A percentile compares a stretch with the other conserved stretches of the same genome.
phyloP scores from a whole-genome alignment of 2,888 invertebrate genomes.

The Sylvicola cinctus region DNA sequence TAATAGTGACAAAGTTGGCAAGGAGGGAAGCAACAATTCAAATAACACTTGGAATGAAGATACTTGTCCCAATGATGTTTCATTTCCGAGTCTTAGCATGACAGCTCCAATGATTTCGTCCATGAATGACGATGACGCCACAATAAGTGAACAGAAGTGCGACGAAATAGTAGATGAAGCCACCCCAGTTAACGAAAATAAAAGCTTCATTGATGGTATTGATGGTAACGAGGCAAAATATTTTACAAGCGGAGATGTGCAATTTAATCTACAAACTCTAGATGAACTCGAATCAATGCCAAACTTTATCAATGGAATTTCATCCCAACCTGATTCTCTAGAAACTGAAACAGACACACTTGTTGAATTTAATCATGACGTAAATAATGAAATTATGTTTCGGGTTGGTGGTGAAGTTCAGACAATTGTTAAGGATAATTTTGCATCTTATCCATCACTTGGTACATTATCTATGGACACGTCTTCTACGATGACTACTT shows the following conservation, averaged over 20 bases:
- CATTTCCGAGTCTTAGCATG: conserved; percentile 62
- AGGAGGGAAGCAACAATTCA: conserved; percentile 19
- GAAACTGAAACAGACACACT: conserved; percentile 18
- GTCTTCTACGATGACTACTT: conserved; percentile 41
- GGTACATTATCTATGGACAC: conserved; percentile 28
- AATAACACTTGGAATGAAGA: conserved; percentile 65
- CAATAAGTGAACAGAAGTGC: conserved; percentile 8
- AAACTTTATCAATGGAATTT: neutral
- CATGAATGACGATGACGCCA: conserved; percentile 27
- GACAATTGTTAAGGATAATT: conserved; percentile 10
- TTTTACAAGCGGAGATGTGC: neutral
- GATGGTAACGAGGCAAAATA: neutral
- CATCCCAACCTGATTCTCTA: conserved; percentile 15
- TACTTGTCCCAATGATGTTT: conserved; percentile 54
- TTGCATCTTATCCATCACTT: conserved; percentile 9
- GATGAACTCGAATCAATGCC: neutral
- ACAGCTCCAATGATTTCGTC: conserved; percentile 51
- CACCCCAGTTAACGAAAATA: conserved; percentile 18
- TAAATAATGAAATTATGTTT: conserved; percentile 12
- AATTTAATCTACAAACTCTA: neutral
- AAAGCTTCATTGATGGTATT: neutral
- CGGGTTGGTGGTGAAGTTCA: conserved; percentile 20
- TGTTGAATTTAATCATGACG: conserved; percentile 9
- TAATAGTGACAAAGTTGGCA: conserved; percentile 7
- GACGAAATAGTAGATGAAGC: conserved; percentile 13